Conservation (phyloP, 2,888 invertebrate genomes). For the Erebia palarica region DNA sequence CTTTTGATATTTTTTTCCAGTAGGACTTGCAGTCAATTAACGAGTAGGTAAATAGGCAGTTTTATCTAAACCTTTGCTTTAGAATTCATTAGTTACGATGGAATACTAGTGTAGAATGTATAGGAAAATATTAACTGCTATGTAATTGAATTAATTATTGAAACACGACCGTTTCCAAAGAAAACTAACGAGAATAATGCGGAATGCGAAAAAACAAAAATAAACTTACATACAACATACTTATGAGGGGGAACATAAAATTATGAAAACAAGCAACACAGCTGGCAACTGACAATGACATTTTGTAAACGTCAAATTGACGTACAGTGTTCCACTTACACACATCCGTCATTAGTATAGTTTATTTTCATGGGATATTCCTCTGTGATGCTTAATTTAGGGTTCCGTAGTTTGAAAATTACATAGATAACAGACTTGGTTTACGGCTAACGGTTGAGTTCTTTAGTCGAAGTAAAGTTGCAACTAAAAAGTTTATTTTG, state of each 20-base stretch:
- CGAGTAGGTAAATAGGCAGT: neutral
- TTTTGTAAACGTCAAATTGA: neutral
- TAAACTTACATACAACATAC: slow-evolving; percentile 8
- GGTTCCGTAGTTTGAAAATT: too few species aligned
- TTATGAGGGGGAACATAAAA: too few species aligned
- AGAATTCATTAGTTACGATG: neutral
- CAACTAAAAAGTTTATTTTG: too few species aligned
- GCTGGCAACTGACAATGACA: neutral
- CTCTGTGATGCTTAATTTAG: too few species aligned
- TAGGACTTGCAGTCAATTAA: too few species aligned
- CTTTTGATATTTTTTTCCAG: too few species aligned
- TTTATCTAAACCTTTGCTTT: neutral
- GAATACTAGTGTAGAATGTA: neutral
- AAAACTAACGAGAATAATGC: neutral
- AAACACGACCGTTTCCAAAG: neutral
- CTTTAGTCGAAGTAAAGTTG: too few species aligned
- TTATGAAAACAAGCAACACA: neutral
- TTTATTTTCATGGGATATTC: too few species aligned
- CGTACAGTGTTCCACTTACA: neutral
- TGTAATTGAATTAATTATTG: neutral
- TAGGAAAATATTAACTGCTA: neutral
- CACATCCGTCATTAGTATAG: too few species aligned
- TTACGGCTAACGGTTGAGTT: too few species aligned
- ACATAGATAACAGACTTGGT: too few species aligned
- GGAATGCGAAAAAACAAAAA: neutral